Percentiles rank a stretch among this genome's conserved stretches.
These are phyloP conservation scores for Minunthozetes semirufus DNA, from an alignment of 2,888 invertebrate genomes.

Conservation along the genomic window DNA sequence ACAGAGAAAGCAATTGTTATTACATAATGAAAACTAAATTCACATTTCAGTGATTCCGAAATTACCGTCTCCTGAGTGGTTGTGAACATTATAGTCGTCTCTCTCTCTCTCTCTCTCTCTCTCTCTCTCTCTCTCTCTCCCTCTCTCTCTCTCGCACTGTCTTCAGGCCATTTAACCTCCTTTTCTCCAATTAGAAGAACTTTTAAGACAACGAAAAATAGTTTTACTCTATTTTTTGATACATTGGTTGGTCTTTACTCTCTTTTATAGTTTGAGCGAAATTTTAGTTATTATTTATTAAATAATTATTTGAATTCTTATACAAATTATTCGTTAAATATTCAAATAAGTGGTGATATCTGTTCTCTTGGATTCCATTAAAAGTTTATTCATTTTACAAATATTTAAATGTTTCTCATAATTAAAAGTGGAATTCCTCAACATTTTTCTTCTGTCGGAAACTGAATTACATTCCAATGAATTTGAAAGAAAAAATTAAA, in stretches of 20 bases:
- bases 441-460: neutral
- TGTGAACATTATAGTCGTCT: neutral
- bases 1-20: conserved; percentile 24
- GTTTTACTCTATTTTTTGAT: neutral
- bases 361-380: neutral
- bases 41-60: conserved; percentile 14
- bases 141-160: neutral
- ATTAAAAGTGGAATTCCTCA: neutral
- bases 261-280: no score
- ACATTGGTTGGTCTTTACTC: neutral
- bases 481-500: conserved; percentile 1
- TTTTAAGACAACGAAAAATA: neutral
- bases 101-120: neutral
- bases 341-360: neutral
- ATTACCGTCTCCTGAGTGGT: conserved; percentile 14
- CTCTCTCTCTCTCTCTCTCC: neutral
- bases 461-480: conserved; percentile 4
- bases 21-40: conserved; percentile 2
- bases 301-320: neutral
- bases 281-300: no score
- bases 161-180: conserved; percentile 21
- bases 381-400: neutral
- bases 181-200: conserved; percentile 6
- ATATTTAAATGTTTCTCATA: neutral
- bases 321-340: neutral